Conservation (phyloP, 30 jellyfish, hydroid and myxozoan species). For the Aurelia aurita region DNA sequence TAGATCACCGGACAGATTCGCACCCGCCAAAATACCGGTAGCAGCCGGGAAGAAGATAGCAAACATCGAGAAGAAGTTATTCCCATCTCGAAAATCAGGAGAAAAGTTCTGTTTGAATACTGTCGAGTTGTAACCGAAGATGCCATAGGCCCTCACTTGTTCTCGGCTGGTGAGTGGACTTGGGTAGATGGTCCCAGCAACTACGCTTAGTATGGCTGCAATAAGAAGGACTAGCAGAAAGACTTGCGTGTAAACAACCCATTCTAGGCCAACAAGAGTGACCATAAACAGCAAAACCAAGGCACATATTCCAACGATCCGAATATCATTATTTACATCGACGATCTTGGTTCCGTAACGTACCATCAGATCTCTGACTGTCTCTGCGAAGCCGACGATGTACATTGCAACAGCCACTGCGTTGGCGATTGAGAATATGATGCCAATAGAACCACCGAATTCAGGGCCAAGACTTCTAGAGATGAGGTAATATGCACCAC, state of each 20-base stretch:
- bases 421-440: slow-evolving; percentile 66
- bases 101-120: slow-evolving; percentile 55
- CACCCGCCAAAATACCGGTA: slow-evolving; percentile 92
- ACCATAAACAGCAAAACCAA: slow-evolving; percentile 65
- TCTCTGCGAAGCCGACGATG: slow-evolving; percentile 77
- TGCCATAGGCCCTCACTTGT: slow-evolving; percentile 54
- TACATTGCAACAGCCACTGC: slow-evolving; percentile 74
- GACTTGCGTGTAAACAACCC: slow-evolving; percentile 76
- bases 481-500: slow-evolving; percentile 72
- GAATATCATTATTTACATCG: slow-evolving; percentile 52
- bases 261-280: slow-evolving; percentile 70
- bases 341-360: slow-evolving; percentile 41
- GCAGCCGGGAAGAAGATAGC: slow-evolving; percentile 93
- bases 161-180: slow-evolving; percentile 49
- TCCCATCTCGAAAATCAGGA: slow-evolving; percentile 71
- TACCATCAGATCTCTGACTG: slow-evolving; percentile 68
- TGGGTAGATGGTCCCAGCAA: slow-evolving; percentile 73
- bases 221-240: slow-evolving; percentile 47
- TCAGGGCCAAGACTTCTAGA: slow-evolving; percentile 79
- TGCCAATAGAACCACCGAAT: slow-evolving; percentile 78
- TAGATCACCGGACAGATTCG: slow-evolving; percentile 90
- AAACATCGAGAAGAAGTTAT: slow-evolving; percentile 72
- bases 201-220: slow-evolving; percentile 58
- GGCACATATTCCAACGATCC: slow-evolving; percentile 63
- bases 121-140: slow-evolving; percentile 48